Percentiles rank a stretch among this genome's conserved stretches.
phyloP scores from a whole-genome alignment of 2,113 vertebrate species.

The Manacus vitellinus region DNA sequence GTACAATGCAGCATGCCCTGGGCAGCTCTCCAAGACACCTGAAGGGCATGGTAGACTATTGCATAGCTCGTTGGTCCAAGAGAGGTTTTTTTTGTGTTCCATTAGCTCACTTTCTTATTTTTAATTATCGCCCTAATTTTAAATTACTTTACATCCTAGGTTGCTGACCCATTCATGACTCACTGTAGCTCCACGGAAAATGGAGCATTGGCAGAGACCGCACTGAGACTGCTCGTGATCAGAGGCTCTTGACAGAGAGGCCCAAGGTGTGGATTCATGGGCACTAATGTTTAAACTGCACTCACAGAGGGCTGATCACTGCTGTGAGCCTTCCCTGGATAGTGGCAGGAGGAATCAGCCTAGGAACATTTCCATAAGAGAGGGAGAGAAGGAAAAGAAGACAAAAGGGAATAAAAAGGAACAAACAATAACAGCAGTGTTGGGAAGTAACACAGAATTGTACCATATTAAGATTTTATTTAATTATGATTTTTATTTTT shows the following conservation, averaged over 20 bases:
- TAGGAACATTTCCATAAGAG: background rate
- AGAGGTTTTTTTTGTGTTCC: background rate
- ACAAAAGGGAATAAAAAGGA: background rate
- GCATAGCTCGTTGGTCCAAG: background rate
- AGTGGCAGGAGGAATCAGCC: background rate
- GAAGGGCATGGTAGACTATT: background rate
- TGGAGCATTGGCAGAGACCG: background rate
- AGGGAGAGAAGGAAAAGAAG: background rate
- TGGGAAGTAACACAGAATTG: background rate
- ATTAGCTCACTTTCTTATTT: background rate
- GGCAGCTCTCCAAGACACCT: background rate
- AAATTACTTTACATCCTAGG: background rate
- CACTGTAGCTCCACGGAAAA: background rate
- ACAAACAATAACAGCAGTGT: background rate
- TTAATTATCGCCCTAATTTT: background rate
- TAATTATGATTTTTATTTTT: background rate
- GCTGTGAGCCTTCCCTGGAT: background rate
- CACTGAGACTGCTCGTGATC: background rate
- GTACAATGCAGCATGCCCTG: background rate
- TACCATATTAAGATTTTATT: background rate
- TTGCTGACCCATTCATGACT: background rate
- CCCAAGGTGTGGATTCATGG: background rate
- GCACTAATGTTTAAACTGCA: background rate
- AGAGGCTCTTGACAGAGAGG: background rate
- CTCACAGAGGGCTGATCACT: background rate